Conservation (phyloP, 1,140 invertebrate species). For the Drosophila subpulchrella region DNA sequence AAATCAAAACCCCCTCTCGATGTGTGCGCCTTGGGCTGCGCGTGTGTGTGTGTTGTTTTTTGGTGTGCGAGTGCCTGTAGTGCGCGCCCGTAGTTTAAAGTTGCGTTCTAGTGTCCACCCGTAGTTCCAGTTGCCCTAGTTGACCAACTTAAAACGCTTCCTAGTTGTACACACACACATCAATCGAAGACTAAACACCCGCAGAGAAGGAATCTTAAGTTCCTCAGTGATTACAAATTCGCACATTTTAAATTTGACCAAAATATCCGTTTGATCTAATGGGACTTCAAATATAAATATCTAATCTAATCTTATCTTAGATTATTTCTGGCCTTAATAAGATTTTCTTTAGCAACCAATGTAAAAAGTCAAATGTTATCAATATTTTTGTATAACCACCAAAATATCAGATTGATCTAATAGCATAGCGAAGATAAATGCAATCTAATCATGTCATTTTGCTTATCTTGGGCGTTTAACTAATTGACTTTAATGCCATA, state of each 20-base stretch:
- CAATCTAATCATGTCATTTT: no score
- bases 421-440: no score
- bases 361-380: no score
- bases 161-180: slow-evolving; percentile 54
- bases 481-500: no score
- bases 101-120: slow-evolving; percentile 68
- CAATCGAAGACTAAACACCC: slow-evolving; percentile 4
- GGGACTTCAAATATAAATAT: not conserved
- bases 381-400: no score
- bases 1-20: slow-evolving; percentile 19
- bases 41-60: slow-evolving; percentile 22
- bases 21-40: slow-evolving; percentile 31
- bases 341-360: no score
- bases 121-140: slow-evolving; percentile 75
- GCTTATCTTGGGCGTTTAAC: no score
- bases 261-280: not conserved
- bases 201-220: slow-evolving; percentile 14
- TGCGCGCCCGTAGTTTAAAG: slow-evolving; percentile 67
- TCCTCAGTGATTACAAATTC: not conserved
- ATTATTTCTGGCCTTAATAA: not conserved
- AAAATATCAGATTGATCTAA: no score
- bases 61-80: slow-evolving; percentile 23
- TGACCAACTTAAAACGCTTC: slow-evolving; percentile 66
- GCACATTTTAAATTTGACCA: not conserved
- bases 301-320: not conserved